Evolutionary conservation across 2,113 vertebrate genomes (phyloP).

Genomic region (Stegostoma tigrinum): DNA sequence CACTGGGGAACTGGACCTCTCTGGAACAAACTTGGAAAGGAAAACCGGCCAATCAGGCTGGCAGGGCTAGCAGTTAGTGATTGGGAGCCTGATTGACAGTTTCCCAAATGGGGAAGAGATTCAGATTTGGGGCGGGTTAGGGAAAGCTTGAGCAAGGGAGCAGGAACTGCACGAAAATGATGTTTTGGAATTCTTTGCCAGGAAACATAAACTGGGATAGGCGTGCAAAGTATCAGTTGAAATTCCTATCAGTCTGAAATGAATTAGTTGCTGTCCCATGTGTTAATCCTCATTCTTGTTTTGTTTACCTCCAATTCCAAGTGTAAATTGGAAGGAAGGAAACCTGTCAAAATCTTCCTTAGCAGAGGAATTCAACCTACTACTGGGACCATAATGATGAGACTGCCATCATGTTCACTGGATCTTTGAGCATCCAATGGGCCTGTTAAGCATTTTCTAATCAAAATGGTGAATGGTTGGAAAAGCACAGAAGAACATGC

Average conservation of each 20-base stretch:
- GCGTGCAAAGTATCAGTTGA: slow-evolving; percentile 50
- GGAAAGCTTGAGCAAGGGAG: slow-evolving; percentile 54
- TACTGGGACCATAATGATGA: slow-evolving; percentile 57
- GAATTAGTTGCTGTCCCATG: slow-evolving; percentile 85
- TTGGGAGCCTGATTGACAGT: slow-evolving; percentile 71
- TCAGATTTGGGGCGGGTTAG: slow-evolving; percentile 55
- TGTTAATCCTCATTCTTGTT: slow-evolving; percentile 46
- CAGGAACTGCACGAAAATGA: slow-evolving; percentile 51
- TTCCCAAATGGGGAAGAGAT: slow-evolving; percentile 56
- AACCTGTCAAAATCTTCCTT: slow-evolving; percentile 49
- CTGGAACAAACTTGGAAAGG: slow-evolving; percentile 41
- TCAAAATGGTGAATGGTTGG: slow-evolving; percentile 33
- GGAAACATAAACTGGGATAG: slow-evolving; percentile 48
- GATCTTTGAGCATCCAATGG: slow-evolving; percentile 31
- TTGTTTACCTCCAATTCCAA: slow-evolving; percentile 53
- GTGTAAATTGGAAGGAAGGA: slow-evolving; percentile 48
- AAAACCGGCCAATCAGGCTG: slow-evolving; percentile 63
- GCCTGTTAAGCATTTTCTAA: slow-evolving; percentile 26
- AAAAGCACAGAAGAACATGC: slow-evolving; percentile 16
- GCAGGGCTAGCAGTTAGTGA: slow-evolving; percentile 64
- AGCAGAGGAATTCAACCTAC: slow-evolving; percentile 47
- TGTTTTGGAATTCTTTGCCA: slow-evolving; percentile 44
- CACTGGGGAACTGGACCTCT: slow-evolving; percentile 60
- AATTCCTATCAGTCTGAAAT: slow-evolving; percentile 74
- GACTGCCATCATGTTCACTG: slow-evolving; percentile 33